Evolutionary conservation across 2,888 invertebrate genomes (phyloP).

Genomic region (Sarcophaga caerulescens): DNA sequence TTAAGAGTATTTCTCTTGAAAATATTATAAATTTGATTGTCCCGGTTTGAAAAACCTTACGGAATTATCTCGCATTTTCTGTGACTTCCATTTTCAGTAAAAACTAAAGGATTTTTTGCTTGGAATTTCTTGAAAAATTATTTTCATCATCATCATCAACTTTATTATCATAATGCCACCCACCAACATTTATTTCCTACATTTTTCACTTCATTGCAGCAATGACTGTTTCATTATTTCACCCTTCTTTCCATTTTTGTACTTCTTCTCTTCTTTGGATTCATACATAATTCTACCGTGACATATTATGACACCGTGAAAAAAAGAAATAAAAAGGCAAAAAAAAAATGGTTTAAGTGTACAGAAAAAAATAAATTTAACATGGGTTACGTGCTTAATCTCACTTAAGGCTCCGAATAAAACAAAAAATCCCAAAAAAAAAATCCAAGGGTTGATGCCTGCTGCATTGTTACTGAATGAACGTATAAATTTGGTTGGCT

Average conservation of each 20-base stretch:
- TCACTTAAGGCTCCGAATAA: slow-evolving; percentile 35
- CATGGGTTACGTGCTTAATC: slow-evolving; percentile 60
- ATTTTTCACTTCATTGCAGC: not conserved
- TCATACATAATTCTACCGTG: not conserved
- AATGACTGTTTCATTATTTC: not conserved
- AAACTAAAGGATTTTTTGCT: not conserved
- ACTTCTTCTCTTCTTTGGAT: not conserved
- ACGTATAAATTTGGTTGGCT: not conserved
- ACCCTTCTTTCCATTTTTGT: not conserved
- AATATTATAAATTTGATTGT: not conserved
- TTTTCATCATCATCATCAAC: not conserved
- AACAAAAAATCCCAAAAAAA: not conserved
- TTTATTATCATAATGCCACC: not conserved
- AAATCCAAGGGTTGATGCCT: slow-evolving; percentile 2
- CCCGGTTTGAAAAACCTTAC: not conserved
- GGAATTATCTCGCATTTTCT: slow-evolving; percentile 23
- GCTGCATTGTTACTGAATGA: not conserved
- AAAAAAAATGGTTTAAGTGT: not conserved
- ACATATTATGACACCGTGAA: slow-evolving; percentile 26
- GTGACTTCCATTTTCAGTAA: slow-evolving; percentile 3
- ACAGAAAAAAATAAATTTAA: slow-evolving; percentile 6
- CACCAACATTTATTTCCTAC: not conserved
- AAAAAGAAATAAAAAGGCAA: not conserved
- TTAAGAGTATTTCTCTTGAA: not conserved
- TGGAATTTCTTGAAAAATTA: not conserved